Conservation (phyloP, 2,888 invertebrate species). For the Spisula solida region DNA sequence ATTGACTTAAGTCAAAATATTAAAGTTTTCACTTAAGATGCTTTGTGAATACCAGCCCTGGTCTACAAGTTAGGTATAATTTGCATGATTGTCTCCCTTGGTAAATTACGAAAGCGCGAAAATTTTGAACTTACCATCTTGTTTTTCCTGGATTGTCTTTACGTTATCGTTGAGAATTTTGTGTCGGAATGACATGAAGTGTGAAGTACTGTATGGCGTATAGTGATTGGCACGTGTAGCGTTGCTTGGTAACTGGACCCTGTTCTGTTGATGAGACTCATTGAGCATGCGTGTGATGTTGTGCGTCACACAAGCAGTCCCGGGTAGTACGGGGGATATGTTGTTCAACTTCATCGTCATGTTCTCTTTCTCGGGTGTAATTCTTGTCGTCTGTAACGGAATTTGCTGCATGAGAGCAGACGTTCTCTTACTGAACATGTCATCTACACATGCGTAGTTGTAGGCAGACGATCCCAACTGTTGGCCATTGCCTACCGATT, state of each 20-base stretch:
- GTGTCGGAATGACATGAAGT: conserved; percentile 56
- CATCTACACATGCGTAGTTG: conserved; percentile 37
- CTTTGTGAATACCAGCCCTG: no score
- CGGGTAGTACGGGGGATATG: conserved; percentile 62
- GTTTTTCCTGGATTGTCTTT: conserved; percentile 21
- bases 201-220: conserved; percentile 53
- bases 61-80: no score
- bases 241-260: conserved; percentile 15
- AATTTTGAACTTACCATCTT: conserved; percentile 27
- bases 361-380: conserved; percentile 68
- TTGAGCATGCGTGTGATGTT: conserved; percentile 65
- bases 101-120: not conserved
- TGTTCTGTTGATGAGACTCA: conserved; percentile 35
- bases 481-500: conserved; percentile 55
- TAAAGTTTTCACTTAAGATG: no score
- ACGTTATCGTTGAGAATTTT: conserved; percentile 27
- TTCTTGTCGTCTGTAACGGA: conserved; percentile 26
- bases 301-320: conserved; percentile 65
- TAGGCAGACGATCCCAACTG: not conserved
- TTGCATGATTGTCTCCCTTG: not conserved
- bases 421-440: conserved; percentile 44
- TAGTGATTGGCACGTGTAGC: conserved; percentile 44
- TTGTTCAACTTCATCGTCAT: conserved; percentile 45
- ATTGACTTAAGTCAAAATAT: no score
- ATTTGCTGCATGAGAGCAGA: conserved; percentile 67